Base-by-base conservation (phyloP, 2,888 invertebrate genomes). In the Drosophila lutescens region DNA sequence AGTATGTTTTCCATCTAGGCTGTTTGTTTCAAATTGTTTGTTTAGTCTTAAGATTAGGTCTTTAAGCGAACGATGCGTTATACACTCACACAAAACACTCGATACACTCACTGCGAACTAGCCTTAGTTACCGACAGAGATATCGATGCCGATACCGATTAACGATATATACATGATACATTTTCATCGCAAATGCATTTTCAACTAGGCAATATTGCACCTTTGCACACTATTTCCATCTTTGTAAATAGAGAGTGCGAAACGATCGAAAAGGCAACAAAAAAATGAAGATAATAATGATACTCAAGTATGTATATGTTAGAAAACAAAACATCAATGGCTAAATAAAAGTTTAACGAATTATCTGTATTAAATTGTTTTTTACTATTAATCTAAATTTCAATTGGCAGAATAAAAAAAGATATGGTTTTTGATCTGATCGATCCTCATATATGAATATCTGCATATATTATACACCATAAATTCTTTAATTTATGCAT, bases 11-110 rank as follows among this genome's bases (percentile, higher is more conserved):
- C 68, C 76, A 70, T 58, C 74, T 88, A 77, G 89, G 87, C 86
- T 86, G 88, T 88, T 90, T 90, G 90, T 90, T 88, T 88, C 88
- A 86, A 85, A 70, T 77, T 86, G 72, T 87, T 87, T 85, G 79
- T 74, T 59, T 81, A 79, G 76, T 77, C 76, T 76, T 80, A 80
- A 85, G 79, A 55, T 55, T 87, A 79, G 79, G 72, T 85, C 55
- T 72, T 63, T 79, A 88, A 77, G 80, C 75, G 67, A 67, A 66
- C 55, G 49, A 82, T 90, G 89, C 89, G 89, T 89, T 89, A 88
- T 89, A 79, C 46, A 79, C 74, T 72, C 53, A 55, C 46, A 68
- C 40, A 63, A 36, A 46, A 54, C 49, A 51, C 47, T 53, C 70
- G 54, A 66, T 63, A 41, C 43, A 68, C 49, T 59, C 62, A 46